Base-by-base conservation (phyloP, 2,797 vertebrate genomes). In the Scleropages formosus region DNA sequence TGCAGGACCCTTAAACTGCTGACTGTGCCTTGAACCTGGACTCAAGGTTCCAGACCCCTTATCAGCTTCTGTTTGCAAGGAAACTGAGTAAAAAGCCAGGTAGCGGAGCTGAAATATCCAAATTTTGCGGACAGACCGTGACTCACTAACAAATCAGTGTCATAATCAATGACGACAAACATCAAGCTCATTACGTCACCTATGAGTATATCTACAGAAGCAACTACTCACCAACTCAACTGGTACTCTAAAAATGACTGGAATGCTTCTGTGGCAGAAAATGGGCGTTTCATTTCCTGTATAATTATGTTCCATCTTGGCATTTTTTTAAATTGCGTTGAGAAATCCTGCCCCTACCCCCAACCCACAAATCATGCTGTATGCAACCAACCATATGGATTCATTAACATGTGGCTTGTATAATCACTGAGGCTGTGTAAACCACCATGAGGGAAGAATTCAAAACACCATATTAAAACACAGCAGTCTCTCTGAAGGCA, bases 381-480 rank as follows among this genome's bases (percentile, higher is more conserved):
- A 16, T 8, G n/a, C 24, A 58, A 26, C 49, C 56, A 16, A n/a
- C 69, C 51, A 16, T 11, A 39, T 20, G 18, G 24, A 59, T 8
- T 58, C 69, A 72, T 72, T 20, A 72, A 26, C 49, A 72, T 59
- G 51, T 59, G 69, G 53, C 16, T 59, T 11, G 16, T 31, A 72
- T 72, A 53, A 58, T 53, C 16, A 53, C 53, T 4, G 1, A 27
- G 51, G 31, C 26, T 22, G 20, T 1, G 49, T 27, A 47, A 8
- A 51, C 46, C 11, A 49, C 24, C 20, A 46, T 10, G 10, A 49
- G 46, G 11, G 68, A 56, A 27, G 51, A 58, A 53, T 26, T 39
- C 69, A 20, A 72, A 49, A 10, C 31, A 22, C 18, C 68, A 46
- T 26, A 58, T 8, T 27, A 31, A 53, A 71, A 58, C 44, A 59